Evolutionary conservation across 2,797 vertebrate species (phyloP).

Genomic region (Esox lucius): DNA sequence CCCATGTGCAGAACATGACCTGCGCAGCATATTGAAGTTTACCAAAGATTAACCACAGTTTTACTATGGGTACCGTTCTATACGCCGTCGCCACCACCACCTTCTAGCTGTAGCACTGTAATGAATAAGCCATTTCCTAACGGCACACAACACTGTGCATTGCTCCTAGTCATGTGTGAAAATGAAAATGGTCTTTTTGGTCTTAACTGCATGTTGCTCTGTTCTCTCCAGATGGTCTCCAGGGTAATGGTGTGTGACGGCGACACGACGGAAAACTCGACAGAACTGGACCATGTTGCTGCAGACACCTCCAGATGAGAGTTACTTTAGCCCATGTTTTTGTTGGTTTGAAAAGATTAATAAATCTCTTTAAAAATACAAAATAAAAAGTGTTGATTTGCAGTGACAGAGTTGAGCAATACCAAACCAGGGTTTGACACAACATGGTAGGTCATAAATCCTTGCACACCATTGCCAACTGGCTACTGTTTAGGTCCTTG

Average conservation of each 20-base stretch:
- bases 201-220: not conserved
- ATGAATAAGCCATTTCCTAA: too few relatives aligned
- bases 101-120: too few relatives aligned
- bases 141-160: too few relatives aligned
- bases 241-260: slow-evolving; percentile 52
- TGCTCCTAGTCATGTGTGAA: too few relatives aligned
- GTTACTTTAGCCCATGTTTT: not conserved
- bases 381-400: not conserved
- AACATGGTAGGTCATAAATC: not conserved
- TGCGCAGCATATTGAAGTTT: too few relatives aligned
- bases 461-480: not conserved
- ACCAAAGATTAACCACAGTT: too few relatives aligned
- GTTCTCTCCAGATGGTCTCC: slow-evolving; percentile 58
- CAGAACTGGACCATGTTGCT: slow-evolving; percentile 33
- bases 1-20: too few relatives aligned
- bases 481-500: not conserved
- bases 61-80: too few relatives aligned
- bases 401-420: slow-evolving; percentile 15
- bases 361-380: not conserved
- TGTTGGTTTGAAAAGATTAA: too few relatives aligned
- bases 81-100: too few relatives aligned
- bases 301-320: slow-evolving; percentile 62
- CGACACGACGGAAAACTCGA: slow-evolving; percentile 45
- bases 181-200: too few relatives aligned
- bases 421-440: slow-evolving; percentile 26